Evolutionary conservation across 2,797 vertebrate species (phyloP), one percentile per base, ranked within the genome.

Genomic region (Sphaeramia orbicularis): DNA sequence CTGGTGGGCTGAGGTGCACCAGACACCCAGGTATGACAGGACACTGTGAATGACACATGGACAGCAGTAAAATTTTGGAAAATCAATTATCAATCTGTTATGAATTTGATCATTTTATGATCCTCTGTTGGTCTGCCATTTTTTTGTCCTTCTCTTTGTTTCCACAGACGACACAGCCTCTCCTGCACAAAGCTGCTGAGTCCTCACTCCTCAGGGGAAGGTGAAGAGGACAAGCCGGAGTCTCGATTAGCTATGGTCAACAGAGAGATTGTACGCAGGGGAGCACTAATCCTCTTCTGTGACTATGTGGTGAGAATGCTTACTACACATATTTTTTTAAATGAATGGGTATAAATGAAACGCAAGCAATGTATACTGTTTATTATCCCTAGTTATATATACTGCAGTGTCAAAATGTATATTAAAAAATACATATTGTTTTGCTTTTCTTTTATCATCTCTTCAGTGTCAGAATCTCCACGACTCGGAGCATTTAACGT

Each of bases 1-100:
- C 64, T 99, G 98, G 98, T 99, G 98, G 98, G 93, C 97, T 1
- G 97, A 97, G 87, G 96, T 99, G 65, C 96, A 99, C 86, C 97
- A 98, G 86, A 99, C 98, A 0, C 96, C 96, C 5, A 97, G 89
- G 98, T 99, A 89, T 89, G 92, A 72, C 24, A 15, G 2, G 10
- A 14, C 7, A 1, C 1, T 1, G 2, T 56, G 3, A 10, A 15
- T 12, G 4, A 21, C 1, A 9, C 13, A 14, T 47, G 44, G 10
- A 30, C 24, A 27, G 24, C 24, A 27, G 24, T 27, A 3, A 35
- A 38, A 43, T 9, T 3, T 0, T 14, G 4, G 4, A 16, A 12
- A 19, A 55, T 44, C 0, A 10, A 15, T 45, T 4, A 27, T 6
- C 6, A 27, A 14, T 9, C 4, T 43, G 12, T 48, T 4, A 7